phyloP scores from a whole-genome alignment of 2,113 vertebrate genomes.

The Otus sunia region DNA sequence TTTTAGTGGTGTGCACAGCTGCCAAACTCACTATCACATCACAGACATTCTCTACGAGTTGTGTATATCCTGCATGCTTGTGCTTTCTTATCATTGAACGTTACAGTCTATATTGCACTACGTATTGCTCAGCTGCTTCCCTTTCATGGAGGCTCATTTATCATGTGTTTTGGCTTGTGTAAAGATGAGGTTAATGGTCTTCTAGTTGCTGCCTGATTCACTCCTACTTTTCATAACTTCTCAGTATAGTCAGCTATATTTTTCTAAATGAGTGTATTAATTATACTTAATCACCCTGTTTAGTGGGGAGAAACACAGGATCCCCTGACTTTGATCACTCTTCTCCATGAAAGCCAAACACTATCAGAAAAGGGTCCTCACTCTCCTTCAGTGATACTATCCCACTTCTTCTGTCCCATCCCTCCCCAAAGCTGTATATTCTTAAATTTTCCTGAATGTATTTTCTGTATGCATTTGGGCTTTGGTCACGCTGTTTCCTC shows the following conservation, averaged over 20 bases:
- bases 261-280: background rate
- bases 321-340: background rate
- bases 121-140: conserved; percentile 8
- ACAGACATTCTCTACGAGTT: conserved; percentile 11
- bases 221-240: background rate
- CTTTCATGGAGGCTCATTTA: background rate
- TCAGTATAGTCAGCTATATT: background rate
- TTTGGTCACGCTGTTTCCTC: background rate
- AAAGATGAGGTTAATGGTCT: background rate
- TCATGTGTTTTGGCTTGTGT: background rate
- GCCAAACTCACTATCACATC: conserved; percentile 50
- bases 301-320: background rate
- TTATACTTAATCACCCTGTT: background rate
- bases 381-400: background rate
- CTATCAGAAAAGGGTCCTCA: background rate
- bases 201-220: background rate
- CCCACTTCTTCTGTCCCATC: background rate
- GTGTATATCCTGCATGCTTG: conserved; percentile 17
- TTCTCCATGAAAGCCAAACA: background rate
- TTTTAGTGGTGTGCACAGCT: background rate
- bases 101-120: background rate
- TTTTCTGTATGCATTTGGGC: background rate
- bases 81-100: conserved; percentile 30
- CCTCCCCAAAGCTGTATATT: background rate
- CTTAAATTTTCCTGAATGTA: background rate